These are phyloP conservation scores for Idaea aversata DNA, from an alignment of 2,888 invertebrate genomes.

Conservation along the genomic window DNA sequence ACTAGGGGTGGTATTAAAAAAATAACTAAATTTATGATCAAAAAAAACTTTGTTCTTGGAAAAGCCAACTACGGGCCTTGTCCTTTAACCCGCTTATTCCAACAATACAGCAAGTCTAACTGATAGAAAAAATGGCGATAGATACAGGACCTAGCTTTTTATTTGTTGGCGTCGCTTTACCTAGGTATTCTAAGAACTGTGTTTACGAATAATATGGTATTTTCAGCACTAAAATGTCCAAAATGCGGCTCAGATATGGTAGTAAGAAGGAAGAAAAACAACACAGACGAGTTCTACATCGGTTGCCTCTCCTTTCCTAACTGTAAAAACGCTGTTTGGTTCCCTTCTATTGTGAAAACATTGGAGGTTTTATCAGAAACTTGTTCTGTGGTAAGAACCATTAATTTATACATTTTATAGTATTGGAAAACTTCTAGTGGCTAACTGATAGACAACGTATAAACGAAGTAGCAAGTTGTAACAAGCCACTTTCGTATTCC, in stretches of 20 bases:
- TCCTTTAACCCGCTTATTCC: too few species aligned
- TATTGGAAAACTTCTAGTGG: conserved; percentile 19
- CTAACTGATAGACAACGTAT: too few species aligned
- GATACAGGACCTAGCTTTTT: too few species aligned
- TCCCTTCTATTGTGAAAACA: conserved; percentile 85
- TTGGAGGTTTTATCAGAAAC: conserved; percentile 82
- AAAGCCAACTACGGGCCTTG: too few species aligned
- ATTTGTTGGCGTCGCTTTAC: too few species aligned
- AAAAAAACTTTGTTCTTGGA: too few species aligned
- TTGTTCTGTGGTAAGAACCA: conserved; percentile 74
- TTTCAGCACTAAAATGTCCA: conserved; percentile 85
- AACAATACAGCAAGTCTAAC: too few species aligned
- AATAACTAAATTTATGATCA: too few species aligned
- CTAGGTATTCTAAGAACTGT: conserved; percentile 5
- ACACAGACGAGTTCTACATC: conserved; percentile 83
- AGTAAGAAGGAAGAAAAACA: conserved; percentile 84
- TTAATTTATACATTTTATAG: background rate
- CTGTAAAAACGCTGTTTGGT: conserved; percentile 91
- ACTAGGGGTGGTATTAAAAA: too few species aligned
- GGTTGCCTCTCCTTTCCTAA: conserved; percentile 89
- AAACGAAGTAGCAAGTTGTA: too few species aligned
- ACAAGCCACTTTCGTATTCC: too few species aligned
- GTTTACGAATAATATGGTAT: background rate
- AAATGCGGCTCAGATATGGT: conserved; percentile 87
- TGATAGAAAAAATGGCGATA: too few species aligned